These are phyloP conservation scores for Epinephelus cyanopodus DNA, from an alignment of 2,113 vertebrate genomes.

Conservation along the genomic window DNA sequence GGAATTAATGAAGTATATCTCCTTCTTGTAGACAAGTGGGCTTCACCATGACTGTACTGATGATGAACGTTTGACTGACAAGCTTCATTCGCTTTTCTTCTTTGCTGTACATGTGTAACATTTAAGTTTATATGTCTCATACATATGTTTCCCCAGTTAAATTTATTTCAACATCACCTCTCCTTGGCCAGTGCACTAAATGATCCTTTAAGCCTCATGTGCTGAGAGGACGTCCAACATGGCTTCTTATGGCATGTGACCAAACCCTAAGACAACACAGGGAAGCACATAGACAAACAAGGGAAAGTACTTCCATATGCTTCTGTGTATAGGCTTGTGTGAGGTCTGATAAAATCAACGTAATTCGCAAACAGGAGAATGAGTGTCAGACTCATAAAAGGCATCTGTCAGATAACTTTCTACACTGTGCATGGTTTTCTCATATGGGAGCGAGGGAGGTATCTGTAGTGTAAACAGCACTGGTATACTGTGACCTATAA, in stretches of 20 bases:
- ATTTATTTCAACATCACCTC: conserved; percentile 10
- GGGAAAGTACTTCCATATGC: conserved; percentile 63
- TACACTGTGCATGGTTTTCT: conserved; percentile 60
- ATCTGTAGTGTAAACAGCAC: conserved; percentile 56
- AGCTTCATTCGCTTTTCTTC: not conserved
- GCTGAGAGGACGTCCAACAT: conserved; percentile 32
- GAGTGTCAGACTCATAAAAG: conserved; percentile 48
- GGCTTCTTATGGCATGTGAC: conserved; percentile 36
- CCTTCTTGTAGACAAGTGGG: not conserved
- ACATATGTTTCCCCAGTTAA: not conserved
- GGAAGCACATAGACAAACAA: conserved; percentile 54
- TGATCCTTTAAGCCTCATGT: conserved; percentile 26
- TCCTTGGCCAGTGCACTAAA: not conserved
- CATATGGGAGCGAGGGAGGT: conserved; percentile 11
- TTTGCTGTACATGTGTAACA: not conserved
- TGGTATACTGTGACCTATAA: conserved; percentile 56
- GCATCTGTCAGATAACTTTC: conserved; percentile 69
- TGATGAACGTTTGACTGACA: not conserved
- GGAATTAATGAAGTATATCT: not conserved
- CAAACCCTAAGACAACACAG: conserved; percentile 57
- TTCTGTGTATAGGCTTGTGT: conserved; percentile 14
- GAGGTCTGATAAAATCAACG: conserved; percentile 52
- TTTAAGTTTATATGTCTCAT: not conserved
- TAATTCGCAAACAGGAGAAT: conserved; percentile 37
- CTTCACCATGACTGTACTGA: not conserved